Evolutionary conservation across 2,113 vertebrate genomes (phyloP).

Genomic region (Oreochromis aureus): DNA sequence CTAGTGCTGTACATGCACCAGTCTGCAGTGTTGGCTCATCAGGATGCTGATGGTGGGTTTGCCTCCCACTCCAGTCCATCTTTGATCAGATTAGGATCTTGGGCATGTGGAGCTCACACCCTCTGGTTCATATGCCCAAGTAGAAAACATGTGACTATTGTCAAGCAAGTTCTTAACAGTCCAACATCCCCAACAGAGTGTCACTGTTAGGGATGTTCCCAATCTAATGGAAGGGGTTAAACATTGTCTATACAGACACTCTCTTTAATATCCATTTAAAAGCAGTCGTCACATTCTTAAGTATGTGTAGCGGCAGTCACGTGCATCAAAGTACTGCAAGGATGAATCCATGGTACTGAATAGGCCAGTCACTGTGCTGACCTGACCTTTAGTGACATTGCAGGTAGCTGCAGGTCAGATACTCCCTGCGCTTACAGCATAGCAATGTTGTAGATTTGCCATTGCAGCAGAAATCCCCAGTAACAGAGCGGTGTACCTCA

Average conservation of each 20-base stretch:
- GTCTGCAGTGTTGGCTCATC: neutral
- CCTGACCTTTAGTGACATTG: neutral
- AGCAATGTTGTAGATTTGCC: neutral
- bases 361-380: neutral
- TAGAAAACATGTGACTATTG: neutral
- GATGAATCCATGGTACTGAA: neutral
- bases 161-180: neutral
- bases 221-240: neutral
- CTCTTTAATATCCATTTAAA: neutral
- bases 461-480: neutral
- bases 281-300: neutral
- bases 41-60: neutral
- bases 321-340: neutral
- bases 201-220: neutral
- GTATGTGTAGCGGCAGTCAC: neutral
- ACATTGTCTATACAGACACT: neutral
- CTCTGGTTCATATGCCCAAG: neutral
- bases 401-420: neutral
- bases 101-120: neutral
- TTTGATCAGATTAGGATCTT: neutral
- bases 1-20: neutral
- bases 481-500: neutral
- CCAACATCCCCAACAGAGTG: neutral
- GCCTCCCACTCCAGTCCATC: neutral
- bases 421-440: neutral